Conservation (phyloP, 2,797 vertebrate species). For the Propithecus deckenii region DNA sequence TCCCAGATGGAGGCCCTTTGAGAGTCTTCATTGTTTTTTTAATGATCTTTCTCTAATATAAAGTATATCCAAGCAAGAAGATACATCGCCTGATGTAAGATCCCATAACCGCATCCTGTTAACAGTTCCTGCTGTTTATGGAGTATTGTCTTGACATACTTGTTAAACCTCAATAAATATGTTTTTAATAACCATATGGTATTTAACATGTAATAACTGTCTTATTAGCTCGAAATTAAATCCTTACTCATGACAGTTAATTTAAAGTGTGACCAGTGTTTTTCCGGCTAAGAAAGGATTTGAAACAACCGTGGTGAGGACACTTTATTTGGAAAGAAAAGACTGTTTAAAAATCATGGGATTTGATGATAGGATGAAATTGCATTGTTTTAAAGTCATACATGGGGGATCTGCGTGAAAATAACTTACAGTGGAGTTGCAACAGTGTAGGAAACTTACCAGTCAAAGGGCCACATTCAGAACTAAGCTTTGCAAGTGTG, state of each 20-base stretch:
- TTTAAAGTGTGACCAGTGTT: conserved; percentile 84
- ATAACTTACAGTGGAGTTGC: conserved; percentile 59
- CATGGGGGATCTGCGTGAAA: conserved; percentile 66
- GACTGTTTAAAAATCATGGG: conserved; percentile 70
- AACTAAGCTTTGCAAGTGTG: conserved; percentile 65
- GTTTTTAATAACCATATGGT: conserved; percentile 85
- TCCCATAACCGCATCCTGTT: conserved; percentile 82
- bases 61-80: conserved; percentile 75
- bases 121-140: conserved; percentile 83
- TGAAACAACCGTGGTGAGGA: conserved; percentile 60
- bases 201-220: conserved; percentile 85
- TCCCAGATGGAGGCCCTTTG: conserved; percentile 63
- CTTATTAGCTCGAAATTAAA: conserved; percentile 86
- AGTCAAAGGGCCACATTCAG: conserved; percentile 60
- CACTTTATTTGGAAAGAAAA: conserved; percentile 79
- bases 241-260: conserved; percentile 83
- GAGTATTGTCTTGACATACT: conserved; percentile 84
- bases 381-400: conserved; percentile 73
- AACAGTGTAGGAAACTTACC: conserved; percentile 63
- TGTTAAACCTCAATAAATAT: conserved; percentile 87
- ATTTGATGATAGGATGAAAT: conserved; percentile 81
- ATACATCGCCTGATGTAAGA: conserved; percentile 81
- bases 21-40: conserved; percentile 71
- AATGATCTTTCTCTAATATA: conserved; percentile 45
- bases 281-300: conserved; percentile 80